phyloP scores from a whole-genome alignment of 53 echinoderm and acorn worm species.

The Paracentrotus lividus region DNA sequence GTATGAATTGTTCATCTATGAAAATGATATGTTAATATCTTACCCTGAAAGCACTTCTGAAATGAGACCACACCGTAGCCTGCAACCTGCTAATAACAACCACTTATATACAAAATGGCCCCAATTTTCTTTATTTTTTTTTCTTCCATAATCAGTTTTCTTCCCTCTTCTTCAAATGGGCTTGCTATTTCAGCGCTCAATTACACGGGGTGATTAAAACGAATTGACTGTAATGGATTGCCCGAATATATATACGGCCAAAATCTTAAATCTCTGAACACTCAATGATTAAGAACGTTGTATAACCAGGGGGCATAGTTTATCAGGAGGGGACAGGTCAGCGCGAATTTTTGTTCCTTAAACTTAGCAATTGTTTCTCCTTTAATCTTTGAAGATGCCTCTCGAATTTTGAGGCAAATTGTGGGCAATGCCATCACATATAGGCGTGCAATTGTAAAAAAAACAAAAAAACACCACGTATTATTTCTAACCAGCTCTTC shows the following conservation, averaged over 20 bases:
- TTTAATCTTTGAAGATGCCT: neutral
- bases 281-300: neutral
- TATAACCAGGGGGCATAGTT: neutral
- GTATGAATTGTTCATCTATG: neutral
- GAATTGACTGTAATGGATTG: neutral
- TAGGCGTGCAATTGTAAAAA: no score
- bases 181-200: constrained; percentile 19
- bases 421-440: no score
- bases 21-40: constrained; percentile 39
- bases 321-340: neutral
- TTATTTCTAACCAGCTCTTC: no score
- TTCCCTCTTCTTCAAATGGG: neutral
- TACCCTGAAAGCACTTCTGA: neutral
- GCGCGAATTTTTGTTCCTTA: neutral
- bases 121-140: neutral
- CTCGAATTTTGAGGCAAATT: no score
- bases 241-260: neutral
- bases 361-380: neutral
- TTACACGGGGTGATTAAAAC: constrained; percentile 39
- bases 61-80: neutral
- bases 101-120: neutral
- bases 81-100: neutral
- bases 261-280: neutral
- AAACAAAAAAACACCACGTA: no score
- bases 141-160: neutral